Conservation (phyloP, 2,797 vertebrate species). For the Paratrypauchen microcephalus region DNA sequence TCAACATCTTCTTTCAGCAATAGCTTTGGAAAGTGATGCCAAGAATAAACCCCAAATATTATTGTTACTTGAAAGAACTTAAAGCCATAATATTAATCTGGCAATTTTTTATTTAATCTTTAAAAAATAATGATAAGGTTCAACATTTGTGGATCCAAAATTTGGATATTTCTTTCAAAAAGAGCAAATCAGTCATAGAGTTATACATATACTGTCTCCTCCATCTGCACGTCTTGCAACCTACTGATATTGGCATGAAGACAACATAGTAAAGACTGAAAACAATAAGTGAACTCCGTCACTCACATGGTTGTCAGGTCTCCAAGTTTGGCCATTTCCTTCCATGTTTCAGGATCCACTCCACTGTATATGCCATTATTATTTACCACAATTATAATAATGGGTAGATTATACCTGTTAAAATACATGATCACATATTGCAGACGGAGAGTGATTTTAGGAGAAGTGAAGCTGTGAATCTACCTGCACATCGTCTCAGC, state of each 20-base stretch:
- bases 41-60: background rate
- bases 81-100: background rate
- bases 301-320: constrained; percentile 84
- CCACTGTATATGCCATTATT: constrained; percentile 98
- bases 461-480: background rate
- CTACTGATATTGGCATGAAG: background rate
- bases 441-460: background rate
- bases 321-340: constrained; percentile 80
- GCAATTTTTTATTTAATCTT: too few relatives aligned
- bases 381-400: constrained; percentile 92
- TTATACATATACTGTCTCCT: background rate
- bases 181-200: too few relatives aligned
- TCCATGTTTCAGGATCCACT: constrained; percentile 85
- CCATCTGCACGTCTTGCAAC: background rate
- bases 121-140: too few relatives aligned
- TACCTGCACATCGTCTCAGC: constrained; percentile 97
- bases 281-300: background rate
- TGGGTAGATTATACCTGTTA: constrained; percentile 87
- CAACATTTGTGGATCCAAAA: background rate
- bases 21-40: background rate
- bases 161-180: background rate
- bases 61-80: background rate
- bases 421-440: constrained; percentile 5
- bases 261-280: background rate
- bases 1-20: background rate